A percentile compares a stretch with the other conserved stretches of the same genome.
Conservation (phyloP, 2,888 invertebrate species). For the Endotricha flammealis region DNA sequence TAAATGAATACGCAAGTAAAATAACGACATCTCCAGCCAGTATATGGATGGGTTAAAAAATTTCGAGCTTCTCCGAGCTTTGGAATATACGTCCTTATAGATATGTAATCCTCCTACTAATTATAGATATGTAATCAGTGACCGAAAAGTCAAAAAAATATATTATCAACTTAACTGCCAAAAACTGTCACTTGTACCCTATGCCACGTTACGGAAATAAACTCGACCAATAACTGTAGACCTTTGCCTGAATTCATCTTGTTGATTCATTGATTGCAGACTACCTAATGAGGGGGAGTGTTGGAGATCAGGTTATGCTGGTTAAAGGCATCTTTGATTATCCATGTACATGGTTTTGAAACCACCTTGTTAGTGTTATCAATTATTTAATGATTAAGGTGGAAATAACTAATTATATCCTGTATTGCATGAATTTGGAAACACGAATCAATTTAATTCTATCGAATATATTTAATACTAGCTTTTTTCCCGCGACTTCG, state of each 20-base stretch:
- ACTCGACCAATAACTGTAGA: conserved; percentile 44
- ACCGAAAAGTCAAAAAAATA: background rate
- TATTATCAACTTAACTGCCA: background rate
- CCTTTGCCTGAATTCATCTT: conserved; percentile 39
- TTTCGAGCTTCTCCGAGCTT: too few relatives aligned
- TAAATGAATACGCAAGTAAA: too few relatives aligned
- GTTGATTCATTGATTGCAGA: conserved; percentile 17
- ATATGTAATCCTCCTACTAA: background rate
- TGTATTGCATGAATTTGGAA: too few relatives aligned
- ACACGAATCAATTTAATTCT: too few relatives aligned
- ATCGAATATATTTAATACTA: too few relatives aligned
- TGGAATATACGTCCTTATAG: background rate
- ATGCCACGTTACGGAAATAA: conserved; percentile 42
- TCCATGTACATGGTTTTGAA: conserved; percentile 24
- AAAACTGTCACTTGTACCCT: conserved; percentile 24
- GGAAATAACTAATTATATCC: background rate
- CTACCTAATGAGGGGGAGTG: conserved; percentile 11
- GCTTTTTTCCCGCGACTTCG: too few relatives aligned
- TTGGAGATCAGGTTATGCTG: conserved; percentile 20
- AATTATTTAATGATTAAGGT: conserved; percentile 5
- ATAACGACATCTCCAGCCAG: too few relatives aligned
- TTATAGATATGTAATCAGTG: background rate
- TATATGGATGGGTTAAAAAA: too few relatives aligned
- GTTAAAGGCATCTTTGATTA: conserved; percentile 42
- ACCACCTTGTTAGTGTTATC: background rate